Base-by-base conservation (phyloP, 2,888 invertebrate species). In the Diaphora mendica region DNA sequence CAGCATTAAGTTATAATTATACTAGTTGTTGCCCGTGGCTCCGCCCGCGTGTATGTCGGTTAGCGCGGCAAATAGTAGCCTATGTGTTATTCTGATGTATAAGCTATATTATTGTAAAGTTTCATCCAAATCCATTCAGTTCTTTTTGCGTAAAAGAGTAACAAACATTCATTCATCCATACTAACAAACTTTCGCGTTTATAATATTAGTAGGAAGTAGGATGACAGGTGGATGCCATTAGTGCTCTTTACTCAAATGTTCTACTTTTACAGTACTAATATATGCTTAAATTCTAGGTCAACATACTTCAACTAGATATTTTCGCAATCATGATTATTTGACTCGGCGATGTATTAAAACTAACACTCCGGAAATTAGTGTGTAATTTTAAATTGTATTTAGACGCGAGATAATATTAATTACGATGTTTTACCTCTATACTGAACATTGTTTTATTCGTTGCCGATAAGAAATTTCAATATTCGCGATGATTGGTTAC, bases 401-500 rank as follows among this genome's bases (percentile, higher is more conserved):
- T 66, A 42, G 30, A 20, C 1, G 0, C 67, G 23, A 35, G n/a
- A 35, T 23, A 33, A 51, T 20, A 35, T 68, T 68, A 51, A 68
- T 68, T 68, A 69, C 42, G 42, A 72, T 67, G 71, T 75, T 70
- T 13, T 48, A 51, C 39, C 72, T 65, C 42, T 64, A 62, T 62
- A n/a, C 70, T 35, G 55, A 55, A 39, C 15, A 68, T 73, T 68
- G 66, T 77, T 73, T 70, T 55, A 68, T 75, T 67, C 20, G 65
- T 71, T 13, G 13, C 11, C 55, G 76, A 79, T 81, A 75, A 75
- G 73, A 39, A 70, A 55, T 33, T 68, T 69, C 35, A 64, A 72
- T 72, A 64, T 51, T 35, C 48, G 30, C 62, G 30, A 35, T 42
- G 62, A 72, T 72, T 64, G 64, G 62, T 33, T 68, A 44, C n/a